Percentiles rank a stretch among this genome's conserved stretches.
Evolutionary conservation across 2,888 invertebrate species (phyloP).

Genomic region (Drosophila antonietae): DNA sequence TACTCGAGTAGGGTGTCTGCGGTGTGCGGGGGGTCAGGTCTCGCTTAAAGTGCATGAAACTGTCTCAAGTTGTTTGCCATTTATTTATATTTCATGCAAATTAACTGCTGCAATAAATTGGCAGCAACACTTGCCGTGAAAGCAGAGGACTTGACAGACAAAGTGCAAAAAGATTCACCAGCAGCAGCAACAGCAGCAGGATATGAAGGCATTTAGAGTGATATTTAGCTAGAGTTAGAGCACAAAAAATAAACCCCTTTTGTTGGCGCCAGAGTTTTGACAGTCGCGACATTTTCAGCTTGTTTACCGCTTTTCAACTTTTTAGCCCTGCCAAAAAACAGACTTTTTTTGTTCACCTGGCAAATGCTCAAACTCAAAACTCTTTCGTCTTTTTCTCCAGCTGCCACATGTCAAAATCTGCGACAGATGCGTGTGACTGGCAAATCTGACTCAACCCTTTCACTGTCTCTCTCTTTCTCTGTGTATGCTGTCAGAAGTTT

Average conservation of each 20-base stretch:
- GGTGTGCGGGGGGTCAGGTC: conserved; percentile 14
- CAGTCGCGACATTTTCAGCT: conserved; percentile 76
- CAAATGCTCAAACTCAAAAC: conserved; percentile 33
- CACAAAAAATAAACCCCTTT: conserved; percentile 26
- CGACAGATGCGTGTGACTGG: conserved; percentile 51
- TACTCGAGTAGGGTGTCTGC: conserved; percentile 11
- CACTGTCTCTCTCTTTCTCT: not conserved
- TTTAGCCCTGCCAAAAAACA: conserved; percentile 46
- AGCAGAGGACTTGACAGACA: conserved; percentile 44
- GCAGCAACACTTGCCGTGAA: conserved; percentile 62
- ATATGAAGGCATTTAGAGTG: conserved; percentile 19
- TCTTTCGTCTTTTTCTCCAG: not conserved
- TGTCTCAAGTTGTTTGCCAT: conserved; percentile 74
- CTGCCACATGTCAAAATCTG: conserved; percentile 65
- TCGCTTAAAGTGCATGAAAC: conserved; percentile 46
- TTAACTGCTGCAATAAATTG: conserved; percentile 78
- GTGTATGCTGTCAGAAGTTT: conserved; percentile 48
- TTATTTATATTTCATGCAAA: conserved; percentile 79
- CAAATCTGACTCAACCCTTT: conserved; percentile 33
- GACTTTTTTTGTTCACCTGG: conserved; percentile 22
- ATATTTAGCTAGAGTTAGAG: conserved; percentile 17
- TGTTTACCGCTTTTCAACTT: conserved; percentile 75
- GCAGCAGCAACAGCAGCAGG: conserved; percentile 17
- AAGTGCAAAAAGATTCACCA: conserved; percentile 35
- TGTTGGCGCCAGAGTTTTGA: conserved; percentile 57